These are phyloP conservation scores for Cricetomys ansorgei DNA, from an alignment of 2,113 vertebrate genomes.

Conservation along the genomic window DNA sequence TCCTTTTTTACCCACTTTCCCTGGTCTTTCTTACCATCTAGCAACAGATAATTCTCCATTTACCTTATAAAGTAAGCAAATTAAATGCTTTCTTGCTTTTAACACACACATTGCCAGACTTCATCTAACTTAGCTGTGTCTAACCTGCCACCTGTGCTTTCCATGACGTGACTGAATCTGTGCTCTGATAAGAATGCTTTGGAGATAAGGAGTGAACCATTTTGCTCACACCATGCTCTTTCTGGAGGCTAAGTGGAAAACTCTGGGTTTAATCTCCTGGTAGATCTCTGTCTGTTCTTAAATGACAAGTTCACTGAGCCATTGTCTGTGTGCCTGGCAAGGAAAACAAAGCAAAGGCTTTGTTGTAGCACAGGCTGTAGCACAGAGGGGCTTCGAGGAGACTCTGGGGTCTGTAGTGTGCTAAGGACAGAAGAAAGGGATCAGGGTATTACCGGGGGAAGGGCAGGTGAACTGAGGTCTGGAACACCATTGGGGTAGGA, in stretches of 20 bases:
- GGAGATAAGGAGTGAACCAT: not conserved
- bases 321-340: not conserved
- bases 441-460: not conserved
- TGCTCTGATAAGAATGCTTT: not conserved
- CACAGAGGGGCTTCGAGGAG: not conserved
- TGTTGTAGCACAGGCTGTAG: not conserved
- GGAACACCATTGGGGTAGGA: too few relatives aligned
- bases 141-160: not conserved
- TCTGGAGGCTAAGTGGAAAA: not conserved
- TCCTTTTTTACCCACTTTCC: not conserved
- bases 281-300: not conserved
- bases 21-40: not conserved
- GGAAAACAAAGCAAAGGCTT: too few relatives aligned
- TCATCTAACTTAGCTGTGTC: not conserved
- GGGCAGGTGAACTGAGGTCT: not conserved
- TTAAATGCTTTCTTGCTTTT: not conserved
- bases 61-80: not conserved
- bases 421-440: not conserved
- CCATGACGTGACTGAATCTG: not conserved
- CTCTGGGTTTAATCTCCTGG: not conserved
- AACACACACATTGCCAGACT: not conserved
- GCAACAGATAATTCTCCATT: not conserved
- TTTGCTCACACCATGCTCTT: not conserved
- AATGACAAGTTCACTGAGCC: not conserved
- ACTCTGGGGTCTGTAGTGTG: not conserved